Base-by-base conservation (phyloP, 2,888 invertebrate species). In the Lasioglossum lativentre region DNA sequence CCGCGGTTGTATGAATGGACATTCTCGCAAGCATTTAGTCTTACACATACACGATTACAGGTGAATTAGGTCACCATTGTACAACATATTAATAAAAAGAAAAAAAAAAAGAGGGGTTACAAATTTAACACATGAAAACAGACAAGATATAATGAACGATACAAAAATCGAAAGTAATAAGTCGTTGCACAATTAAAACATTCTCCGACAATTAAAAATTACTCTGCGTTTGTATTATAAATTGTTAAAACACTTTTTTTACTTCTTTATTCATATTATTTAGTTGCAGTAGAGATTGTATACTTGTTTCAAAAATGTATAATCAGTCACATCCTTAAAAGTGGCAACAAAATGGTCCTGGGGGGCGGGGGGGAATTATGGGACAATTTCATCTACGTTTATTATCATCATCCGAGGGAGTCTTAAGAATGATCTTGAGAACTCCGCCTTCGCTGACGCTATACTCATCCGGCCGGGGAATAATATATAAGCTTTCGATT, bases 201-300 rank as follows among this genome's bases (percentile, higher is more conserved):
- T 45, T 59, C 47, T 66, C 63, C 73, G 56, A 47, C 30, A 66
- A 71, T 63, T 72, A 47, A 75, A 66, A 75, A 68, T 42, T n/a
- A n/a, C 52, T 40, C 34, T n/a, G 66, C 14, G 56, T 19, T 78
- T 77, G 47, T 75, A 52, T 78, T 78, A 52, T 38, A 73, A 80
- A 73, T 73, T 4, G n/a, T 83, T 16, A 80, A 82, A 72, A 70
- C 38, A 85, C 78, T 45, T 59, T 73, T 42, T 78, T 78, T 52
- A 63, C 63, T 75, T 63, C 63, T 84, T 83, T 75, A 75, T 83
- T 84, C 73, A 72, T 79, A 76, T 77, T 27, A 27, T 76, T 85
- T 77, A 77, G 30, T 77, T 74, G 68, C 73, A 76, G 47, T 80
- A 79, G 76, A 68, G 70, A 66, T 76, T 73, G 40, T 59, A 79